phyloP scores from a whole-genome alignment of 1,140 invertebrate genomes.

The Lepidurus apus region DNA sequence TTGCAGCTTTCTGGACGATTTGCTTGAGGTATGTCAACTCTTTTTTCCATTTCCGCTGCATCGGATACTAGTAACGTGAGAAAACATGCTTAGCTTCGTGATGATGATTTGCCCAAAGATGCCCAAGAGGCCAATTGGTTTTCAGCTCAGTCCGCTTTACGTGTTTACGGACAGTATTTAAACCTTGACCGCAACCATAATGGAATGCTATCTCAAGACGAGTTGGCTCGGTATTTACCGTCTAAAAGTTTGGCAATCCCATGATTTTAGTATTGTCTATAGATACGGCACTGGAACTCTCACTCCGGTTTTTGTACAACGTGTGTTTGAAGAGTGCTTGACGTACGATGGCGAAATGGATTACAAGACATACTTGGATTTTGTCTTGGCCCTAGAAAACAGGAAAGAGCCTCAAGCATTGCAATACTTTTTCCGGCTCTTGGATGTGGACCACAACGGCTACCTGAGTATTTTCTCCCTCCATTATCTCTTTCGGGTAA shows the following conservation, averaged over 20 bases:
- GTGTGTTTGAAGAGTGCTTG: slow-evolving; percentile 90
- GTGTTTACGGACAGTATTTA: slow-evolving; percentile 88
- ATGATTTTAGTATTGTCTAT: slow-evolving; percentile 37
- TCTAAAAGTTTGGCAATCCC: background rate
- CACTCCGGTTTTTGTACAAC: slow-evolving; percentile 84
- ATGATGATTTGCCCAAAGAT: slow-evolving; percentile 76
- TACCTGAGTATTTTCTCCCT: slow-evolving; percentile 85
- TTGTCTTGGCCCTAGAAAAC: slow-evolving; percentile 90
- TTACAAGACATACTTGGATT: slow-evolving; percentile 93
- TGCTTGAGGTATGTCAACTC: slow-evolving; percentile 62
- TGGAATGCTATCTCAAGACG: slow-evolving; percentile 86
- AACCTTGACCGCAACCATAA: slow-evolving; percentile 92
- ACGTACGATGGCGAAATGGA: slow-evolving; percentile 97
- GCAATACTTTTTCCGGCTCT: slow-evolving; percentile 84
- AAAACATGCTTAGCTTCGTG: slow-evolving; percentile 56
- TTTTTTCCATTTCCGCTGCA: slow-evolving; percentile 25
- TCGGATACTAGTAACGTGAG: background rate
- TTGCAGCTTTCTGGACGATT: slow-evolving; percentile 85
- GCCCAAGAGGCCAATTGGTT: slow-evolving; percentile 90
- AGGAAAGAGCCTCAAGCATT: slow-evolving; percentile 82
- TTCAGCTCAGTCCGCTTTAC: slow-evolving; percentile 78
- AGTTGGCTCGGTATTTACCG: slow-evolving; percentile 65
- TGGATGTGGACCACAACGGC: slow-evolving; percentile 83
- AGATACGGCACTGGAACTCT: slow-evolving; percentile 86
- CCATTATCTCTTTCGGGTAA: slow-evolving; percentile 86